Percentiles rank a stretch among this genome's conserved stretches.
These are phyloP conservation scores for Acyrthosiphon pisum DNA, from an alignment of 1,140 invertebrate species.

Conservation along the genomic window DNA sequence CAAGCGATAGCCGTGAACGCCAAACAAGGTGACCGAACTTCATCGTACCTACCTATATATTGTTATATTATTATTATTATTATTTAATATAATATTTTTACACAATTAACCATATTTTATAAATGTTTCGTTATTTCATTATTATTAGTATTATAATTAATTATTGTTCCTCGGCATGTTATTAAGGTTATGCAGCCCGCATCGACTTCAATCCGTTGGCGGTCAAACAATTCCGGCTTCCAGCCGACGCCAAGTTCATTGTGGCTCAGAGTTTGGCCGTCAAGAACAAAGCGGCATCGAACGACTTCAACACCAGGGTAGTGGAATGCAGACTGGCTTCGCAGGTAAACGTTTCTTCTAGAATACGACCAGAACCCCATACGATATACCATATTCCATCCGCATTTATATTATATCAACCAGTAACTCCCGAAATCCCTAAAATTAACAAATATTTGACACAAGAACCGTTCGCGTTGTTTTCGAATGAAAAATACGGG, in stretches of 20 bases:
- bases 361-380: not conserved
- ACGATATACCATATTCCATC: not conserved
- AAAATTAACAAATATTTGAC: not conserved
- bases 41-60: not conserved
- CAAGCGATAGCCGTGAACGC: slow-evolving; percentile 97
- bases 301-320: slow-evolving; percentile 90
- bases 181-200: slow-evolving; percentile 79
- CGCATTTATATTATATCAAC: not conserved
- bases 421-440: not conserved
- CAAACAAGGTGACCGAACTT: slow-evolving; percentile 70
- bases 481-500: not conserved
- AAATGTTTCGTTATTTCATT: not conserved
- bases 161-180: not conserved
- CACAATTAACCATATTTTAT: too few species aligned
- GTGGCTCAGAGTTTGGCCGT: slow-evolving; percentile 90
- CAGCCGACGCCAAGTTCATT: slow-evolving; percentile 84
- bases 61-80: not conserved
- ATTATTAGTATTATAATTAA: not conserved
- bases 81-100: not conserved
- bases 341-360: slow-evolving; percentile 68
- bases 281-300: slow-evolving; percentile 92
- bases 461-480: not conserved
- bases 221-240: slow-evolving; percentile 79
- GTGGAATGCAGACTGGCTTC: slow-evolving; percentile 92
- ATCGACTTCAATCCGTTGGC: slow-evolving; percentile 94